These are phyloP conservation scores for Abrostola tripartita DNA, from an alignment of 2,888 invertebrate species.

Conservation along the genomic window DNA sequence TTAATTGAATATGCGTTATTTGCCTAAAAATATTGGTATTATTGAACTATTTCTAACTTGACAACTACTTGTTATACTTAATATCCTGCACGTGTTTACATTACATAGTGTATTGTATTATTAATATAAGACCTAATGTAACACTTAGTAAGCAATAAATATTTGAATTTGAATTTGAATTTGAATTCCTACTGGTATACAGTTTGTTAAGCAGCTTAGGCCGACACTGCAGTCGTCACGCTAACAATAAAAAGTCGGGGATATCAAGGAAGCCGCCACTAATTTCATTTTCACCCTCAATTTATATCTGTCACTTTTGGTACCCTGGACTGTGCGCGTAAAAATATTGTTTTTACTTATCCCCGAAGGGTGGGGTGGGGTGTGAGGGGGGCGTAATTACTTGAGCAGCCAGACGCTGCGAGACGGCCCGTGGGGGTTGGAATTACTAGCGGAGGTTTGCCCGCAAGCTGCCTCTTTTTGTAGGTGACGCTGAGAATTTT, in stretches of 20 bases:
- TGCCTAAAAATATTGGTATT: too few relatives aligned
- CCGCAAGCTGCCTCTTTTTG: constrained; percentile 74
- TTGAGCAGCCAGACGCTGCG: constrained; percentile 81
- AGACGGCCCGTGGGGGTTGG: constrained; percentile 76
- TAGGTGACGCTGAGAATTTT: constrained; percentile 75
- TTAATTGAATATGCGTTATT: too few relatives aligned
- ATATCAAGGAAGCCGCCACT: constrained; percentile 75
- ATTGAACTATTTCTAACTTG: too few relatives aligned
- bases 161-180: too few relatives aligned
- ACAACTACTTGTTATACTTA: too few relatives aligned
- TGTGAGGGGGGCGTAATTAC: constrained; percentile 81
- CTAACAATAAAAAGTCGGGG: constrained; percentile 66
- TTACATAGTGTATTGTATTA: too few relatives aligned
- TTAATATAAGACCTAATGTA: too few relatives aligned
- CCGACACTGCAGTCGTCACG: constrained; percentile 46
- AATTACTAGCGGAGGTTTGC: constrained; percentile 75
- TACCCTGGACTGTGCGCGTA: constrained; percentile 81
- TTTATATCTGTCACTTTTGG: constrained; percentile 87
- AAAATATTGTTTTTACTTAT: constrained; percentile 88
- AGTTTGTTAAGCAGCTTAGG: constrained; percentile 27
- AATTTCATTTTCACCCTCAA: constrained; percentile 84
- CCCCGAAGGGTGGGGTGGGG: constrained; percentile 70
- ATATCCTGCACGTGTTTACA: too few relatives aligned
- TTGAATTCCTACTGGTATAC: too few relatives aligned
- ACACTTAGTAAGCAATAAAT: too few relatives aligned